Evolutionary conservation across 2,797 vertebrate species (phyloP).

Genomic region (Hafferia zeledoni): DNA sequence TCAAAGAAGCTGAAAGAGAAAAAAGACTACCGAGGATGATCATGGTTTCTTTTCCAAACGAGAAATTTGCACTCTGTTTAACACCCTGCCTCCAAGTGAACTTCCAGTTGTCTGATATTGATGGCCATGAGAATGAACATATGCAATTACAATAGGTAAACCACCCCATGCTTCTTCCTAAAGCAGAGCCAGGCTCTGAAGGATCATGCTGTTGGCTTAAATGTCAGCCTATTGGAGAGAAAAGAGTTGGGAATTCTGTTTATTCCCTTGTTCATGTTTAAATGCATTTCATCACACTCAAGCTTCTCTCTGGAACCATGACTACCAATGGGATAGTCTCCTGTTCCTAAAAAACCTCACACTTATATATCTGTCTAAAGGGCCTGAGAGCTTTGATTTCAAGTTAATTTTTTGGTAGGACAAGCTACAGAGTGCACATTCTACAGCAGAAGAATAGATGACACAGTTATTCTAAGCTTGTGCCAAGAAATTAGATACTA

Average conservation of each 20-base stretch:
- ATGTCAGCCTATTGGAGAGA: neutral
- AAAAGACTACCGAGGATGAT: neutral
- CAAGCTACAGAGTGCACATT: neutral
- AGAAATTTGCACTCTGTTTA: constrained; percentile 5
- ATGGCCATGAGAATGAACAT: neutral
- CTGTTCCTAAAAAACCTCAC: neutral
- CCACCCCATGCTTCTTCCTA: neutral
- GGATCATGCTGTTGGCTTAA: neutral
- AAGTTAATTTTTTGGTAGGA: neutral
- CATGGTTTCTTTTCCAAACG: neutral
- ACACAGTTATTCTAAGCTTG: neutral
- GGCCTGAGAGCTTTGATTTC: neutral
- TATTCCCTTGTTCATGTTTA: neutral
- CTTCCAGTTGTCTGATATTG: neutral
- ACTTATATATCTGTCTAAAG: neutral
- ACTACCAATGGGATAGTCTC: neutral
- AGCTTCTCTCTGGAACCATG: neutral
- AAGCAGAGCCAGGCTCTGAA: neutral
- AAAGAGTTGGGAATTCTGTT: neutral
- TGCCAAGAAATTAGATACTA: neutral
- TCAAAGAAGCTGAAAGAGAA: neutral
- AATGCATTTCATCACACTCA: neutral
- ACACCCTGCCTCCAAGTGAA: neutral
- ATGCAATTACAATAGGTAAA: neutral
- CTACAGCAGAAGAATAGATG: neutral